Percentiles rank a stretch among this genome's conserved stretches.
Evolutionary conservation across 2,888 invertebrate species (phyloP).

Genomic region (Patella depressa): DNA sequence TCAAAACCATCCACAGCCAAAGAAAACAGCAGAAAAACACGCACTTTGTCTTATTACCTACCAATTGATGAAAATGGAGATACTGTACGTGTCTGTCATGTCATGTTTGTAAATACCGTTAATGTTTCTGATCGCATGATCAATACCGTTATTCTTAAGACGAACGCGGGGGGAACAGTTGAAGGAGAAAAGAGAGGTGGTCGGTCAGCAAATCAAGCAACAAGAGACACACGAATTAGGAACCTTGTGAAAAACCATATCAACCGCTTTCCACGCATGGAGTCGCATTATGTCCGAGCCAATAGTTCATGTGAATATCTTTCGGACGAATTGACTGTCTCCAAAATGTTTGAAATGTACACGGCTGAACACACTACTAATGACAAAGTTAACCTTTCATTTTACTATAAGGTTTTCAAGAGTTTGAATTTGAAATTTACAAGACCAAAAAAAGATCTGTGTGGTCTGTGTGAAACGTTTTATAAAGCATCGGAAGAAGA

Average conservation of each 20-base stretch:
- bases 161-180: not conserved
- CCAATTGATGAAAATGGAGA: not conserved
- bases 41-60: not conserved
- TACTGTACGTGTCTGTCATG: not conserved
- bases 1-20: not conserved
- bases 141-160: not conserved
- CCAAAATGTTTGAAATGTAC: conserved; percentile 3
- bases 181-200: not conserved
- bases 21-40: conserved; percentile 1
- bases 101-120: not conserved
- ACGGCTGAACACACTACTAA: not conserved
- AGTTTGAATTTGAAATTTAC: not conserved
- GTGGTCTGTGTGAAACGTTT: not conserved
- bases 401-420: not conserved
- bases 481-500: not conserved
- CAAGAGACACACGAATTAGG: not conserved
- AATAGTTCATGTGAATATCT: not conserved
- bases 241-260: not conserved
- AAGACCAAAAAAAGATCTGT: not conserved
- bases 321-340: not conserved
- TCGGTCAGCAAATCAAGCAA: not conserved
- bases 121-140: not conserved
- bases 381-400: not conserved
- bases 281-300: not conserved
- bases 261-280: not conserved